These are phyloP conservation scores for Discoglossus pictus DNA, from an alignment of 2,797 vertebrate genomes.

Conservation along the genomic window DNA sequence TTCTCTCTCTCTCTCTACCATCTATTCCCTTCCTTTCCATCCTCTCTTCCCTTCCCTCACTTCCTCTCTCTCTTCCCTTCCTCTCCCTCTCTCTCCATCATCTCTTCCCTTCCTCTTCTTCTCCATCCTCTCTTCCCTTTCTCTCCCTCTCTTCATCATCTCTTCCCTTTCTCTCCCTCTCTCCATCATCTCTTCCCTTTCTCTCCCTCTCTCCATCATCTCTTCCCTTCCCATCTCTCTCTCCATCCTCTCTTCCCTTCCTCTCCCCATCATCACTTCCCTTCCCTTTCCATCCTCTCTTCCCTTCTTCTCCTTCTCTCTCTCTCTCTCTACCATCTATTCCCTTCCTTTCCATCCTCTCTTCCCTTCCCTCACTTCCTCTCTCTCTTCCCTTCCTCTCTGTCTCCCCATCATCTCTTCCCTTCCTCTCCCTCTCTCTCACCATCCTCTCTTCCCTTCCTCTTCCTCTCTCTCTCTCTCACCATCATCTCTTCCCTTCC, in stretches of 20 bases:
- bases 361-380: not conserved
- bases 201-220: not conserved
- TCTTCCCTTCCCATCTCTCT: not conserved
- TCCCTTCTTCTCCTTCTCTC: not conserved
- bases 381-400: not conserved
- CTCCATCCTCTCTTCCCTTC: not conserved
- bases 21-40: no score
- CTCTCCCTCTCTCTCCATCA: no score
- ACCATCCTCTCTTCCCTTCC: not conserved
- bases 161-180: slow-evolving; percentile 14
- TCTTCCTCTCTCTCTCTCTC: not conserved
- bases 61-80: no score
- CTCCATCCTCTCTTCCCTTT: no score
- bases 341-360: not conserved
- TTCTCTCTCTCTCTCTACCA: no score
- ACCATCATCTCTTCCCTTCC: not conserved
- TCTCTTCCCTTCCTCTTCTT: no score
- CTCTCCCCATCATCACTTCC: not conserved
- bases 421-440: not conserved
- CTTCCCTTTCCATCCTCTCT: not conserved
- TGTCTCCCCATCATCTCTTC: not conserved
- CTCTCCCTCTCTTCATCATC: no score
- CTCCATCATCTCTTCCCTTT: not conserved
- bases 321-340: not conserved
- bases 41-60: no score